These are phyloP conservation scores for Drosophila mojavensis DNA, from an alignment of 1,140 invertebrate genomes.

Conservation along the genomic window DNA sequence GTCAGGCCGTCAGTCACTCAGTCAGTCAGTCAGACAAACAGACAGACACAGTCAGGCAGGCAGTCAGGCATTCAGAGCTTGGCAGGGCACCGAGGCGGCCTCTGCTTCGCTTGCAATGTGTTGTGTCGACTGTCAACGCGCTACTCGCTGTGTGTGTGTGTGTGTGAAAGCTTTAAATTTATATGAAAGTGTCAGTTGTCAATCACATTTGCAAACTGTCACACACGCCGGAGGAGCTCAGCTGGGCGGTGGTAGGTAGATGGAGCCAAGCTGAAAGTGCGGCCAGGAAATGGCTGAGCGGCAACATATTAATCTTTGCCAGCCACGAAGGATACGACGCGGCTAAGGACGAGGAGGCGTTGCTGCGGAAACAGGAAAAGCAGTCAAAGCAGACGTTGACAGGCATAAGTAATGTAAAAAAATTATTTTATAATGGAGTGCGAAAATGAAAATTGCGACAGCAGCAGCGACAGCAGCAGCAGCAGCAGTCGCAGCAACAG, in stretches of 20 bases:
- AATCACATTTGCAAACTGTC: constrained; percentile 83
- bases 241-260: not conserved
- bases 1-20: constrained; percentile 32
- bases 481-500: no score
- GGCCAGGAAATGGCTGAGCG: constrained; percentile 58
- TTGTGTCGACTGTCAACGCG: constrained; percentile 55
- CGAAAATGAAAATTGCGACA: constrained; percentile 79
- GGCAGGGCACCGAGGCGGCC: constrained; percentile 52
- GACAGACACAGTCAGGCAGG: constrained; percentile 43
- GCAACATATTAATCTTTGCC: constrained; percentile 82
- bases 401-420: constrained; percentile 82
- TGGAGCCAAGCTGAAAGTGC: constrained; percentile 33
- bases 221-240: constrained; percentile 60
- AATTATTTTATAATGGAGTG: constrained; percentile 83
- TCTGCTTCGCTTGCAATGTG: constrained; percentile 37
- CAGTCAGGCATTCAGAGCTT: constrained; percentile 52
- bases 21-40: constrained; percentile 24
- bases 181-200: constrained; percentile 81
- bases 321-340: constrained; percentile 63
- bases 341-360: constrained; percentile 29
- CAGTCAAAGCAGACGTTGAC: constrained; percentile 74
- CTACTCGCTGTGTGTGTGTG: constrained; percentile 7
- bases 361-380: constrained; percentile 71
- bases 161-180: constrained; percentile 76
- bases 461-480: constrained; percentile 3